Evolutionary conservation across 35 echinoderm and acorn worm species (phyloP).

Genomic region (Eucidaris tribuloides): DNA sequence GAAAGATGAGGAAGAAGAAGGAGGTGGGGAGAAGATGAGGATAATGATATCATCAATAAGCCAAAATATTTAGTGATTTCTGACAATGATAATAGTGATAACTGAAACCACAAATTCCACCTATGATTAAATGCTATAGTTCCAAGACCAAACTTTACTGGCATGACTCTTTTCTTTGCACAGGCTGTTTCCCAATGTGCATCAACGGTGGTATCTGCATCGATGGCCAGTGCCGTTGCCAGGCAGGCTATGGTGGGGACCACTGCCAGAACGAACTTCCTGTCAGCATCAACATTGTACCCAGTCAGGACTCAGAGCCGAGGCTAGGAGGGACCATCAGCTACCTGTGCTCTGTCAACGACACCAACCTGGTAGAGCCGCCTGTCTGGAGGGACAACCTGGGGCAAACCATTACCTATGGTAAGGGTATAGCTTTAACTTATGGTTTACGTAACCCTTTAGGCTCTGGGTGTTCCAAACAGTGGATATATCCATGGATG

Average conservation of each 20-base stretch:
- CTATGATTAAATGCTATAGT: too few relatives aligned
- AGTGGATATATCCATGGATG: too few relatives aligned
- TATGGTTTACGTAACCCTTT: too few relatives aligned
- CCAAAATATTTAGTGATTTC: too few relatives aligned
- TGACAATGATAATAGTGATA: too few relatives aligned
- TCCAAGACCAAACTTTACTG: too few relatives aligned
- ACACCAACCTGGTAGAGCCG: slow-evolving; percentile 44
- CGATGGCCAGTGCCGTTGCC: slow-evolving; percentile 55
- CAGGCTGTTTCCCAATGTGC: slow-evolving; percentile 79
- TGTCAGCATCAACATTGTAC: slow-evolving; percentile 28
- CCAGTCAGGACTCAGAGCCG: slow-evolving; percentile 15
- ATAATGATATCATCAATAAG: neutral
- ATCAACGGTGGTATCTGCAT: slow-evolving; percentile 74
- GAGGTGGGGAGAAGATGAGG: neutral
- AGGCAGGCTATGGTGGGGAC: slow-evolving; percentile 53
- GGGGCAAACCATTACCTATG: slow-evolving; percentile 18
- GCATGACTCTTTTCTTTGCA: too few relatives aligned
- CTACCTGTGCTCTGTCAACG: slow-evolving; percentile 55
- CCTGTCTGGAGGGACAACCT: slow-evolving; percentile 46
- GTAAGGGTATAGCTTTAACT: too few relatives aligned
- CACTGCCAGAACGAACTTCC: slow-evolving; percentile 30
- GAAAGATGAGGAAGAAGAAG: too few relatives aligned
- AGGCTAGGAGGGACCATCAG: slow-evolving; percentile 46
- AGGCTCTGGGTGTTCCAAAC: too few relatives aligned
- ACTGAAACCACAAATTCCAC: too few relatives aligned